Evolutionary conservation across 2,797 vertebrate genomes (phyloP).

Genomic region (Eidolon dupreanum): DNA sequence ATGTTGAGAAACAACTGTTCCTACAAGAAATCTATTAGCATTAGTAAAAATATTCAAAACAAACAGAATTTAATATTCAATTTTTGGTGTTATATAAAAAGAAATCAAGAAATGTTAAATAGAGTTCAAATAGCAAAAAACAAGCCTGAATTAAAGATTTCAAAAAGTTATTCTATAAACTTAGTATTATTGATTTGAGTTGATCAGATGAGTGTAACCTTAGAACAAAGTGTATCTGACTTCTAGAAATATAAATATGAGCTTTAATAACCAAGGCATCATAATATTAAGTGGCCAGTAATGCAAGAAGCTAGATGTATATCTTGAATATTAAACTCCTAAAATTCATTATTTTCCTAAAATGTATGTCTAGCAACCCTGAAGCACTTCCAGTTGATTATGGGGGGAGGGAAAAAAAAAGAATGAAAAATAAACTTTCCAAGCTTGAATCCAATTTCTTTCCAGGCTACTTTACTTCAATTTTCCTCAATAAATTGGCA

Average conservation of each 20-base stretch:
- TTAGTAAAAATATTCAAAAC: conserved; percentile 26
- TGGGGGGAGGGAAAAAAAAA: neutral
- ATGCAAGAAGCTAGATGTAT: neutral
- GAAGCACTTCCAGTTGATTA: neutral
- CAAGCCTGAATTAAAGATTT: neutral
- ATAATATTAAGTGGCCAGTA: conserved; percentile 1
- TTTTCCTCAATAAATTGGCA: conserved; percentile 27
- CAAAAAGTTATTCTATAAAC: neutral
- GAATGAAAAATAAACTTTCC: conserved; percentile 3
- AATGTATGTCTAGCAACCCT: neutral
- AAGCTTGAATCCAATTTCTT: neutral
- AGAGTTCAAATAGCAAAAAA: neutral
- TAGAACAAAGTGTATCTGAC: neutral
- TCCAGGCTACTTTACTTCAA: neutral
- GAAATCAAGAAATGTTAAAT: neutral
- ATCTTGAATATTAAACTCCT: conserved; percentile 19
- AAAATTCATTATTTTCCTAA: conserved; percentile 8
- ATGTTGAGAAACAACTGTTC: neutral
- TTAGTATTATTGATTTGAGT: neutral
- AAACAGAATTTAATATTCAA: neutral
- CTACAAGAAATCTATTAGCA: neutral
- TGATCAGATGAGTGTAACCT: neutral
- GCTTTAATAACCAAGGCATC: neutral
- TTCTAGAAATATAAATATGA: neutral
- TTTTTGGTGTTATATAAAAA: neutral